Evolutionary conservation across 2,888 invertebrate species (phyloP).

Genomic region (Chymomyza procnemis): DNA sequence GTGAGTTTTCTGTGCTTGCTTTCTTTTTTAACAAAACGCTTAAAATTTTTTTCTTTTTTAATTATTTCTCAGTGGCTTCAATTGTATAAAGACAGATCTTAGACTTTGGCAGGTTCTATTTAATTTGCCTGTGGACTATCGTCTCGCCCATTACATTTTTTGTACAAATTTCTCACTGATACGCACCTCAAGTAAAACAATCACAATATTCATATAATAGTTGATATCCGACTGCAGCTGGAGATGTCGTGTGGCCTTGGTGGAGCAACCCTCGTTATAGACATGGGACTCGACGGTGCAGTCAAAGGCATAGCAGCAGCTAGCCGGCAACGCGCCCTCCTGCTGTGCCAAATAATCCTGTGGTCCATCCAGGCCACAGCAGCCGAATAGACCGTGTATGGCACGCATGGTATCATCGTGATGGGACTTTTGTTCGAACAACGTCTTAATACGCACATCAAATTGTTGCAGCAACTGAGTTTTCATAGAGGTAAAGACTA

Average conservation of each 20-base stretch:
- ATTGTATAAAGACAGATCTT: no score
- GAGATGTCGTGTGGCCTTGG: constrained; percentile 41
- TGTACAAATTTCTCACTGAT: background rate
- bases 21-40: no score
- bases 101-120: no score
- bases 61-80: no score
- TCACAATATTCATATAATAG: constrained; percentile 50
- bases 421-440: constrained; percentile 53
- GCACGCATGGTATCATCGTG: constrained; percentile 61
- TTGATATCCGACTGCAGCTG: constrained; percentile 51
- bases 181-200: constrained; percentile 56
- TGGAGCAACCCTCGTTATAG: constrained; percentile 60
- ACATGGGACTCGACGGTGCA: constrained; percentile 59
- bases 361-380: constrained; percentile 68
- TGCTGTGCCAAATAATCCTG: constrained; percentile 63
- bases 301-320: constrained; percentile 65
- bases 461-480: constrained; percentile 52
- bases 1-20: no score
- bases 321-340: constrained; percentile 61
- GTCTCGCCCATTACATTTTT: background rate
- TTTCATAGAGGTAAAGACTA: constrained; percentile 57
- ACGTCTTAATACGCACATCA: constrained; percentile 54
- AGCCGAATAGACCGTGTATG: constrained; percentile 66
- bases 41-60: no score
- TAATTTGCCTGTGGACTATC: no score